phyloP scores from a whole-genome alignment of 1,140 invertebrate genomes.

The Lepidurus couesii region DNA sequence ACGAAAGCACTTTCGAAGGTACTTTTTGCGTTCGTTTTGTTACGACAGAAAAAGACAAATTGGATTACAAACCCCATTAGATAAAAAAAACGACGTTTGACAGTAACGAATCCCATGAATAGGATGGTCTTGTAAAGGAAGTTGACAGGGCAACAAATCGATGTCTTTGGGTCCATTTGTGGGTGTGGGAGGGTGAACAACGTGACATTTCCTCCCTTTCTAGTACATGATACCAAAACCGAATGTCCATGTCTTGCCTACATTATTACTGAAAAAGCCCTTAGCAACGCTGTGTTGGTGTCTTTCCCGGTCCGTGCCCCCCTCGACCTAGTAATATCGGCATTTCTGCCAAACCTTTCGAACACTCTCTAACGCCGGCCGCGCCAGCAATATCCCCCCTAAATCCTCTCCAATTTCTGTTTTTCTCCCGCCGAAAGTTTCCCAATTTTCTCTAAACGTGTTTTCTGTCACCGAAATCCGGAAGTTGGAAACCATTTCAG shows the following conservation, averaged over 20 bases:
- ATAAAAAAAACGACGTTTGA: neutral
- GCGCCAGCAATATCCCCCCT: neutral
- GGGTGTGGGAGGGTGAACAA: neutral
- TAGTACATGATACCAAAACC: too few relatives aligned
- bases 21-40: neutral
- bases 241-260: neutral
- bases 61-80: too few relatives aligned
- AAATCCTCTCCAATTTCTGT: too few relatives aligned
- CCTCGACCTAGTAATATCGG: neutral
- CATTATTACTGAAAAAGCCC: conserved; percentile 3
- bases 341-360: neutral
- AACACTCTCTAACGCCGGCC: neutral
- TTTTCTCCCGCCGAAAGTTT: too few relatives aligned
- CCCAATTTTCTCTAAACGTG: too few relatives aligned
- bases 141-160: neutral
- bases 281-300: conserved; percentile 15
- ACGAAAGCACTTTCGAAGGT: neutral
- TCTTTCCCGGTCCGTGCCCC: neutral
- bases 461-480: neutral
- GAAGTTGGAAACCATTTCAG: neutral
- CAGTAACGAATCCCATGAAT: too few relatives aligned
- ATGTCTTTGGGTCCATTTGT: neutral
- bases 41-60: too few relatives aligned
- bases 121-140: neutral
- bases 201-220: too few relatives aligned